These are phyloP conservation scores for Pluvialis apricaria DNA, from an alignment of 2,113 vertebrate species.

Conservation along the genomic window DNA sequence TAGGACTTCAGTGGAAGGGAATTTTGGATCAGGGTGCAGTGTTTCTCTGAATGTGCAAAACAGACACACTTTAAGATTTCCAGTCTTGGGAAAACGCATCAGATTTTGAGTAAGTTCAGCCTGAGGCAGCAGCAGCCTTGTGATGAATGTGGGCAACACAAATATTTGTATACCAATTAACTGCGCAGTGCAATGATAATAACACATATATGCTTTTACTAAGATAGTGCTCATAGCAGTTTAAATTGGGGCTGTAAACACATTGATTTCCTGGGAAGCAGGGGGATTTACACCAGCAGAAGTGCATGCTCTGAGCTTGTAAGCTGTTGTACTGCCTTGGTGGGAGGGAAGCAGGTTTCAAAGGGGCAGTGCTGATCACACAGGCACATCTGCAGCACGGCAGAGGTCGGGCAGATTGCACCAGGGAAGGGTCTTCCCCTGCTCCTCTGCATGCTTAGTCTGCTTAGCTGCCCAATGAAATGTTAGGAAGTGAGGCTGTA, in stretches of 20 bases:
- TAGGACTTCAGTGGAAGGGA: neutral
- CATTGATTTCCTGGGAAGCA: neutral
- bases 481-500: neutral
- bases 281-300: neutral
- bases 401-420: neutral
- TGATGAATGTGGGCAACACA: neutral
- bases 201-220: neutral
- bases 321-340: neutral
- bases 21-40: neutral
- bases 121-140: neutral
- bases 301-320: neutral
- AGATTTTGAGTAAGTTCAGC: neutral
- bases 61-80: neutral
- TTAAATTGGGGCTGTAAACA: neutral
- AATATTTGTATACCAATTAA: constrained; percentile 48
- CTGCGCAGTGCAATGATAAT: neutral
- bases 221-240: neutral
- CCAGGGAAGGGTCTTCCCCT: neutral
- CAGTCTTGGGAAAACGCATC: neutral
- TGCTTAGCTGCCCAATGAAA: neutral
- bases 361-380: neutral
- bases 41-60: neutral
- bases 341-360: neutral
- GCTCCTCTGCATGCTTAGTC: neutral
- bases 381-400: neutral